Conservation (phyloP, 2,797 vertebrate genomes). For the Channallabes apus region DNA sequence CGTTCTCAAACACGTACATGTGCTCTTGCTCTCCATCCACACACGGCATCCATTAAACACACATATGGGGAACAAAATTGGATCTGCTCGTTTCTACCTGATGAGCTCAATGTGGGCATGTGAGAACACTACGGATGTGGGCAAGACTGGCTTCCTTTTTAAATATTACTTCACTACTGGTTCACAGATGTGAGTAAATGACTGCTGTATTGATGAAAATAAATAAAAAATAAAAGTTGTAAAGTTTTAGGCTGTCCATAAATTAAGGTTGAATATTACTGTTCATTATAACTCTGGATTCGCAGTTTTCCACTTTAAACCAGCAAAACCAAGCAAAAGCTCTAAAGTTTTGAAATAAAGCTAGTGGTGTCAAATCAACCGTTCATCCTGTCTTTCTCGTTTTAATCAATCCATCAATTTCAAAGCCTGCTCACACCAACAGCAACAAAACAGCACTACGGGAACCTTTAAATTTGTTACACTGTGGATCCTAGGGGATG, state of each 20-base stretch:
- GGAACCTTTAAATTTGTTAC: not conserved
- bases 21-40: not conserved
- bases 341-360: too few relatives aligned
- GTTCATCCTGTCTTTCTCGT: too few relatives aligned
- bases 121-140: constrained; percentile 36
- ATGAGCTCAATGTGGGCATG: constrained; percentile 26
- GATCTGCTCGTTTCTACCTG: constrained; percentile 11
- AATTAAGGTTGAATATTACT: not conserved
- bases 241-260: not conserved
- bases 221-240: not conserved
- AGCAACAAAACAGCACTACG: not conserved
- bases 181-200: constrained; percentile 33
- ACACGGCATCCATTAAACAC: constrained; percentile 27
- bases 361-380: not conserved
- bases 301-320: not conserved
- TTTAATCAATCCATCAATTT: too few relatives aligned
- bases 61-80: constrained; percentile 6
- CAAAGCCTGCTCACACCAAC: not conserved
- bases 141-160: constrained; percentile 32
- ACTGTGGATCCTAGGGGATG: not conserved
- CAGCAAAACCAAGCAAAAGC: too few relatives aligned
- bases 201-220: not conserved
- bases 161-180: constrained; percentile 14
- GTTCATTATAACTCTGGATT: not conserved
- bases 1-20: constrained; percentile 1